These are phyloP conservation scores for Tethea ocularis DNA, from an alignment of 2,888 invertebrate species.

Conservation along the genomic window DNA sequence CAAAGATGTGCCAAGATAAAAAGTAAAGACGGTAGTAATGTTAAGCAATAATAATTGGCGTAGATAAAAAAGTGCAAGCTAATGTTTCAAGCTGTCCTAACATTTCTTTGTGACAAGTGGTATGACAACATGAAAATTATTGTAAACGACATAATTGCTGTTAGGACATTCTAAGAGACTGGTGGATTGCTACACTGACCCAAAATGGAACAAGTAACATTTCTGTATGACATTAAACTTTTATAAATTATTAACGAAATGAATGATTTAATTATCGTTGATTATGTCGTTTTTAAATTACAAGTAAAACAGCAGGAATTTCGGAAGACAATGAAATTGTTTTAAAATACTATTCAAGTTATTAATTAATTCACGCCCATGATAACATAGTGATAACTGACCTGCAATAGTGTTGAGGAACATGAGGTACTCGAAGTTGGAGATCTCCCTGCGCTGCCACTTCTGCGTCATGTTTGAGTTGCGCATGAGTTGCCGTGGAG, in stretches of 20 bases:
- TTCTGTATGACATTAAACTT: not conserved
- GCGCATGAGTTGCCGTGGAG: slow-evolving; percentile 98
- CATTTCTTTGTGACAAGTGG: not conserved
- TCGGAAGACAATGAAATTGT: not conserved
- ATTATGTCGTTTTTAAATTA: not conserved
- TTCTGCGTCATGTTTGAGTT: slow-evolving; percentile 99
- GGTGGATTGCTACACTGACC: slow-evolving; percentile 9
- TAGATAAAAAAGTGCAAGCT: not conserved
- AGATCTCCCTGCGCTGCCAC: slow-evolving; percentile 99
- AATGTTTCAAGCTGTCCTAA: not conserved
- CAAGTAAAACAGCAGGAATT: not conserved
- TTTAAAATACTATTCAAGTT: no score
- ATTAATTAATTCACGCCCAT: no score
- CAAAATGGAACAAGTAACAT: not conserved
- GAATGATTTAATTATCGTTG: not conserved
- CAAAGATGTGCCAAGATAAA: not conserved
- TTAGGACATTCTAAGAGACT: not conserved
- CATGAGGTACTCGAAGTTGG: slow-evolving; percentile 99
- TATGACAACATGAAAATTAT: not conserved
- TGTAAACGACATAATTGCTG: not conserved
- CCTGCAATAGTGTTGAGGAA: slow-evolving; percentile 99
- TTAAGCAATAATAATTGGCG: not conserved
- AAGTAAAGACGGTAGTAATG: not conserved
- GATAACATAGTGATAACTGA: no score
- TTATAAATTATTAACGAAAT: not conserved